These are phyloP conservation scores for Datnioides undecimradiatus DNA, from an alignment of 2,113 vertebrate species.

Conservation along the genomic window DNA sequence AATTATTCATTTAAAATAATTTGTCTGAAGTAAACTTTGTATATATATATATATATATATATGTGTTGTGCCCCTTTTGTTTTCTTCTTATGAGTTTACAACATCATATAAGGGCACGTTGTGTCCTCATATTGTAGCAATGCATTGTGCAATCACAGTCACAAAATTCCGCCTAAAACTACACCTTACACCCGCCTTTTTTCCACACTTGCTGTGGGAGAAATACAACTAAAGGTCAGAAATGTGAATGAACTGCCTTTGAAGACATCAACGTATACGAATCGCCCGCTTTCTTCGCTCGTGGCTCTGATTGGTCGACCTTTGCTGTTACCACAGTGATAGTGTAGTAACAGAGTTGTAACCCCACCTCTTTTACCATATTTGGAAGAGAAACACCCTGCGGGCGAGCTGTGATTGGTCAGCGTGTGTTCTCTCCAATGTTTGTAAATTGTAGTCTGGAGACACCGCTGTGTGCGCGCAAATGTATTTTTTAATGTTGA, in stretches of 20 bases:
- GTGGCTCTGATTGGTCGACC: conserved; percentile 75
- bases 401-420: conserved; percentile 78
- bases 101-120: not conserved
- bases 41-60: too few species aligned
- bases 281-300: conserved; percentile 84
- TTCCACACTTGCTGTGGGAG: conserved; percentile 47
- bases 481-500: conserved; percentile 77
- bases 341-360: conserved; percentile 75
- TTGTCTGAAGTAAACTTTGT: not conserved
- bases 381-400: conserved; percentile 65
- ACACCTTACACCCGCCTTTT: conserved; percentile 78
- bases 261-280: conserved; percentile 79
- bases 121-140: not conserved
- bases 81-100: conserved; percentile 9
- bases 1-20: not conserved
- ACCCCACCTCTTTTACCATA: conserved; percentile 76
- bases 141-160: conserved; percentile 54
- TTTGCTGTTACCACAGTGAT: conserved; percentile 81
- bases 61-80: conserved; percentile 1
- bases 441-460: conserved; percentile 80
- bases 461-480: conserved; percentile 79
- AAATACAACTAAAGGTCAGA: conserved; percentile 57
- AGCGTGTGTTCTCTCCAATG: conserved; percentile 60
- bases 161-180: conserved; percentile 66
- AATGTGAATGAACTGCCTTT: conserved; percentile 79